Evolutionary conservation across 2,888 invertebrate species (phyloP), one percentile per base, ranked within the genome.

Genomic region (Cremastobaeus sp.): DNA sequence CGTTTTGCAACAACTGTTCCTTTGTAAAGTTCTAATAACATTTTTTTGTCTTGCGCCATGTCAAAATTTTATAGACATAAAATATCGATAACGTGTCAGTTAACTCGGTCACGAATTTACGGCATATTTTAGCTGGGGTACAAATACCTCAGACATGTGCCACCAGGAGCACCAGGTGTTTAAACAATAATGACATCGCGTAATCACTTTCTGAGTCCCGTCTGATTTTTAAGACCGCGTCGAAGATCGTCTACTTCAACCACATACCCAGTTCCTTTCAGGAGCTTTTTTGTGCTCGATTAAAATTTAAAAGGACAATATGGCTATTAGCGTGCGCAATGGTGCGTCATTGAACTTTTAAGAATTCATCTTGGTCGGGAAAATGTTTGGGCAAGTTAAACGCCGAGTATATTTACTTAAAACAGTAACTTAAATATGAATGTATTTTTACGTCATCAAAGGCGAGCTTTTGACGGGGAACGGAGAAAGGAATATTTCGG

Each of bases 51-150:
- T 68, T 62, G 57, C 45, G 20, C 55, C 57, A 5, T 66, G 72
- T 66, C 66, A 54, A 73, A 73, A 73, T 55, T 73, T 73, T 55
- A 72, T 60, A 54, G 48, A 17, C 66, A 73, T 66, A 73, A 73
- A 73, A 73, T 73, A 73, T 73, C 62, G 60, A 62, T 54, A 73
- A 73, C 66, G 54, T 66, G 73, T 62, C 73, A 73, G 66, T 68
- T 60, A 73, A 73, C 48, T 73, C 59, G 68, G 68, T 74, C 68
- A 62, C 68, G 64, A 74, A 68, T 74, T 74, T 74, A 64, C 64
- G 68, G 39, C 68, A 74, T 74, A 68, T 74, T 68, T 68, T 52
- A 68, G 52, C 30, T 64, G 57, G 28, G 62, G 39, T 68, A 62
- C 66, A 68, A 73, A 73, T 68, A 68, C 65, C 68, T 73, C 50